Evolutionary conservation across 2,113 vertebrate species (phyloP).

Genomic region (Tupaia tana): DNA sequence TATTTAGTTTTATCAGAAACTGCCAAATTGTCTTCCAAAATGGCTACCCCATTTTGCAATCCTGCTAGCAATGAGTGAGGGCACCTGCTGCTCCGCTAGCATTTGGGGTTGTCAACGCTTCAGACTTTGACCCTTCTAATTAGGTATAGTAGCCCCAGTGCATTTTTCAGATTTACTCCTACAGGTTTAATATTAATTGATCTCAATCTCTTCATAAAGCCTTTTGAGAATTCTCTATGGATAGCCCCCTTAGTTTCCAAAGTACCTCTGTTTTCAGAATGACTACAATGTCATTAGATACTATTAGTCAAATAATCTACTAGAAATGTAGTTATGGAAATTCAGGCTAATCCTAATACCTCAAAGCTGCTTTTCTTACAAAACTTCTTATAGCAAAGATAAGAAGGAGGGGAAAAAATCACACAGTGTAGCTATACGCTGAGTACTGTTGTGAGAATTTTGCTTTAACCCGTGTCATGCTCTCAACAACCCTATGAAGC

Average conservation of each 20-base stretch:
- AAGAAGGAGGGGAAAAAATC: background rate
- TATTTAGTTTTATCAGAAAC: background rate
- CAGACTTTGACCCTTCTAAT: background rate
- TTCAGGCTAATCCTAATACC: background rate
- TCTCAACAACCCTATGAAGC: background rate
- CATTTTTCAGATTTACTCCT: background rate
- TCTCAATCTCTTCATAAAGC: background rate
- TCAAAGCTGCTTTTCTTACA: background rate
- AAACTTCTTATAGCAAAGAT: background rate
- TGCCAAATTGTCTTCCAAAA: background rate
- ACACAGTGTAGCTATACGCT: background rate
- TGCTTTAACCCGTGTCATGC: background rate
- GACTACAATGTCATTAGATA: background rate
- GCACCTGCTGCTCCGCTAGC: background rate
- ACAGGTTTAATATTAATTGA: background rate
- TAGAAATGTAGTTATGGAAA: background rate
- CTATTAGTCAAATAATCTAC: background rate
- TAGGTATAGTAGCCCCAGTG: background rate
- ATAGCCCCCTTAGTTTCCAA: background rate
- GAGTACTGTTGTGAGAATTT: background rate
- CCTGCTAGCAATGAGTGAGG: background rate
- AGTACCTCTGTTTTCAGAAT: constrained; percentile 12
- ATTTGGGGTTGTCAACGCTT: background rate
- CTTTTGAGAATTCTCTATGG: background rate
- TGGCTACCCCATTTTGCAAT: background rate